A percentile compares a stretch with the other conserved stretches of the same genome.
Evolutionary conservation across 2,797 vertebrate species (phyloP).

Genomic region (Helarctos malayanus): DNA sequence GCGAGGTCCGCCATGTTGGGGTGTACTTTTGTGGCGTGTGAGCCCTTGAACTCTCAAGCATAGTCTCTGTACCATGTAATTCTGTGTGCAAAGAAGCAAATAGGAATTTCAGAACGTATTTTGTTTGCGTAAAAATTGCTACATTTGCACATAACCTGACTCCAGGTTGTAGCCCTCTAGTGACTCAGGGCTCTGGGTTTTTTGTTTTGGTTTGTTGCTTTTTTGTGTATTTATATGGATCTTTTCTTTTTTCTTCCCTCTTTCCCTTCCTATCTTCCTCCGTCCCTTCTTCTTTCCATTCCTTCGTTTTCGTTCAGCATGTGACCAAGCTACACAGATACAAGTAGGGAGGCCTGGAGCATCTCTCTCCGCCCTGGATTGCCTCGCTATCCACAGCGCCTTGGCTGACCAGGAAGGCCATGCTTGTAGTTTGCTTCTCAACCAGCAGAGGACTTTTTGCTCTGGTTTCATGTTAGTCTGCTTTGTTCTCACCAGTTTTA

Average conservation of each 20-base stretch:
- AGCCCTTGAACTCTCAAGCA: neutral
- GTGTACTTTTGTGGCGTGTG: neutral
- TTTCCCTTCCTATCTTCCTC: fast-evolving
- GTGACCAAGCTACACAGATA: neutral
- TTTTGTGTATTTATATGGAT: neutral
- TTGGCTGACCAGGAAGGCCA: neutral
- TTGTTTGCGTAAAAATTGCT: conserved; percentile 11
- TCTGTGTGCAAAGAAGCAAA: neutral
- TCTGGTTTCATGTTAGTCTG: conserved; percentile 66
- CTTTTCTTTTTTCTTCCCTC: neutral
- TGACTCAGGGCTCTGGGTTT: neutral
- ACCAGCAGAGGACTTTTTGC: conserved; percentile 84
- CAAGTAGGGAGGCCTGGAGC: neutral
- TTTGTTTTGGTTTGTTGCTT: neutral
- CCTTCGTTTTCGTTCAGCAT: neutral
- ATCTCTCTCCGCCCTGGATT: neutral
- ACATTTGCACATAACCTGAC: neutral
- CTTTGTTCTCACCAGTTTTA: conserved; percentile 75
- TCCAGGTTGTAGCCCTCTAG: neutral
- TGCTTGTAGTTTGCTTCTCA: conserved; percentile 65
- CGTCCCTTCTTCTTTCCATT: neutral
- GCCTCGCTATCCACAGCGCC: too few relatives aligned
- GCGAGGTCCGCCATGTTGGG: neutral
- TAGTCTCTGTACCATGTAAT: neutral
- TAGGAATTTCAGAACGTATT: conserved; percentile 1